Evolutionary conservation across 23 tunicate genomes (phyloP).

Genomic region (Halocynthia roretzi): DNA sequence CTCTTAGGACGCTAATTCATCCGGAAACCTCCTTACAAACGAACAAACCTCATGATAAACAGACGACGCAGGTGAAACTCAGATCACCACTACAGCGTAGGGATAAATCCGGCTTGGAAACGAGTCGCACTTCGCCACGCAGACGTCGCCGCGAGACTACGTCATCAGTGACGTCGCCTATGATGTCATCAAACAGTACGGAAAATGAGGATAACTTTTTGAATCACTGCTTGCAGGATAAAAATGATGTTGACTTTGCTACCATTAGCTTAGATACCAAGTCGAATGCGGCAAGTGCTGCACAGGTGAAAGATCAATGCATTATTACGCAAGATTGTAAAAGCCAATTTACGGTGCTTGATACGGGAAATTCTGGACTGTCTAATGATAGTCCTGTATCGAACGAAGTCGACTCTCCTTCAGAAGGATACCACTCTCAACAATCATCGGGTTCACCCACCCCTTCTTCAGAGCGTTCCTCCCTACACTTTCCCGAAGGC

Average conservation of each 20-base stretch:
- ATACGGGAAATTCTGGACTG: background rate
- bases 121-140: background rate
- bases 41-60: background rate
- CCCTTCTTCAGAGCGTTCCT: slow-evolving; percentile 51
- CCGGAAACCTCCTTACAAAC: background rate
- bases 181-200: background rate
- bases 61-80: background rate
- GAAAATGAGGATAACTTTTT: background rate
- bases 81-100: background rate
- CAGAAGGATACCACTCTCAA: slow-evolving; percentile 92
- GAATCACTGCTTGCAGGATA: background rate
- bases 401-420: slow-evolving; percentile 41
- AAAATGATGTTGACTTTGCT: too few relatives aligned
- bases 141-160: slow-evolving; percentile 14
- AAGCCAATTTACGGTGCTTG: background rate
- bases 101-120: background rate
- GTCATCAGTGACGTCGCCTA: background rate
- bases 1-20: background rate
- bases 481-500: slow-evolving; percentile 46
- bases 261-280: too few relatives aligned
- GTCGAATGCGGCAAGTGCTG: background rate
- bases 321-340: background rate
- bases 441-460: slow-evolving; percentile 94
- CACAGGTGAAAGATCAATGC: background rate
- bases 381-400: background rate